phyloP scores from a whole-genome alignment of 1,140 invertebrate genomes.

The Neoseiulus cucumeris region DNA sequence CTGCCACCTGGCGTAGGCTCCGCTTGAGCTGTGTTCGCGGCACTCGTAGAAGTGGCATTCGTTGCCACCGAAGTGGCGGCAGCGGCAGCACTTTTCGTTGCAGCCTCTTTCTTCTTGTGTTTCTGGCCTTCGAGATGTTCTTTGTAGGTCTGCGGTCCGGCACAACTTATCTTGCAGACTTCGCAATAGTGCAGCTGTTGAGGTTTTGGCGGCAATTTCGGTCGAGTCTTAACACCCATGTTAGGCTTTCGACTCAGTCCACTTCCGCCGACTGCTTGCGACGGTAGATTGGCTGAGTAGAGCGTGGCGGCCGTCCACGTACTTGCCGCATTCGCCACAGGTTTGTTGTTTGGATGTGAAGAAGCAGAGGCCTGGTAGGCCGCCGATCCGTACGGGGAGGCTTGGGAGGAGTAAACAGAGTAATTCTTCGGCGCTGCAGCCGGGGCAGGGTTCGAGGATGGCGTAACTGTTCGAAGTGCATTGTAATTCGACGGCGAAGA shows the following conservation, averaged over 20 bases:
- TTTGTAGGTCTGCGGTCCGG: slow-evolving; percentile 81
- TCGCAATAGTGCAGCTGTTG: slow-evolving; percentile 85
- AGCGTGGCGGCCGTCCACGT: not conserved
- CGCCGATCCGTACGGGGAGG: not conserved
- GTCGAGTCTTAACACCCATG: slow-evolving; percentile 17
- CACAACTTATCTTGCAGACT: slow-evolving; percentile 93
- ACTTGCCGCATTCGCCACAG: not conserved
- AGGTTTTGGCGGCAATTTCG: slow-evolving; percentile 62
- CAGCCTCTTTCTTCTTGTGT: slow-evolving; percentile 93
- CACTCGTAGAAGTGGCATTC: not conserved
- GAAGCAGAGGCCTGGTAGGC: not conserved
- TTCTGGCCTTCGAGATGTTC: slow-evolving; percentile 95
- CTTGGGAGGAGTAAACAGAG: not conserved
- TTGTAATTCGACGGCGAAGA: not conserved
- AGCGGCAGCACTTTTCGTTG: slow-evolving; percentile 41
- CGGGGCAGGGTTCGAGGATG: not conserved
- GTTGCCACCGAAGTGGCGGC: not conserved
- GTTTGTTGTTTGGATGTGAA: not conserved
- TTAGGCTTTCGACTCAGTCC: not conserved
- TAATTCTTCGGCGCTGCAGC: not conserved
- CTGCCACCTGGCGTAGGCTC: not conserved
- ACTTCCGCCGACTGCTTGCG: slow-evolving; percentile 13
- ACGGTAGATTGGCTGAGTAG: not conserved
- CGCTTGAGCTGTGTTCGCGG: not conserved
- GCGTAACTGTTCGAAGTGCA: not conserved